Percentiles rank a stretch among this genome's conserved stretches.
Conservation (phyloP, 2,888 invertebrate species). For the Polydrusus pterygomalis region DNA sequence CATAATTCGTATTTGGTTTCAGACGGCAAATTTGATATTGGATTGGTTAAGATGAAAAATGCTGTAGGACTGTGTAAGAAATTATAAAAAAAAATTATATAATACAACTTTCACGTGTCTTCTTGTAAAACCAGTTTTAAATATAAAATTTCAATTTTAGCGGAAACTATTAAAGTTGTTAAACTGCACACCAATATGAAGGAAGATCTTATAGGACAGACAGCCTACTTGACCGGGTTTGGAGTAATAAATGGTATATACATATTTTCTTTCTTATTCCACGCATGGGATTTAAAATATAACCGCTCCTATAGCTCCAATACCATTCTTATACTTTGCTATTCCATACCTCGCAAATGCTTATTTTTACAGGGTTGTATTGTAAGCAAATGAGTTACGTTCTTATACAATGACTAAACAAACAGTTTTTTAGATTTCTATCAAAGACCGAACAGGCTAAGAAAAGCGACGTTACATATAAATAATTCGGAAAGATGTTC, state of each 20-base stretch:
- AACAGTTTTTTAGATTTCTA: slow-evolving; percentile 63
- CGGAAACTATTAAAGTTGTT: slow-evolving; percentile 6
- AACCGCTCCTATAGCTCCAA: no score
- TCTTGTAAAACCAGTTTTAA: neutral
- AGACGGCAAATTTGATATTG: slow-evolving; percentile 65
- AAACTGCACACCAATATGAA: slow-evolving; percentile 64
- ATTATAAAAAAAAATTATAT: neutral
- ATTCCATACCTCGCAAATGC: no score
- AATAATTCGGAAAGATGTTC: slow-evolving; percentile 66
- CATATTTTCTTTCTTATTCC: slow-evolving; percentile 1
- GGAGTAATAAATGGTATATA: slow-evolving; percentile 69
- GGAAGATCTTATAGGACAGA: slow-evolving; percentile 66
- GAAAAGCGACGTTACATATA: slow-evolving; percentile 67
- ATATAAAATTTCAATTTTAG: slow-evolving; percentile 1
- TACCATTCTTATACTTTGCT: no score
- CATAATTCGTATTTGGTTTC: slow-evolving; percentile 66
- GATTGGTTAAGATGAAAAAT: slow-evolving; percentile 64
- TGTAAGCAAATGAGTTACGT: no score
- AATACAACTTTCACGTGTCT: no score
- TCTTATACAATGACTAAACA: no score
- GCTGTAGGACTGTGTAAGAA: slow-evolving; percentile 64
- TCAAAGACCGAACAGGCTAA: slow-evolving; percentile 65
- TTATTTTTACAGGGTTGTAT: no score
- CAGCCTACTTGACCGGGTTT: slow-evolving; percentile 68
- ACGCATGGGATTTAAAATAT: no score